Evolutionary conservation across 1,140 invertebrate genomes (phyloP).

Genomic region (Drosophila azteca): DNA sequence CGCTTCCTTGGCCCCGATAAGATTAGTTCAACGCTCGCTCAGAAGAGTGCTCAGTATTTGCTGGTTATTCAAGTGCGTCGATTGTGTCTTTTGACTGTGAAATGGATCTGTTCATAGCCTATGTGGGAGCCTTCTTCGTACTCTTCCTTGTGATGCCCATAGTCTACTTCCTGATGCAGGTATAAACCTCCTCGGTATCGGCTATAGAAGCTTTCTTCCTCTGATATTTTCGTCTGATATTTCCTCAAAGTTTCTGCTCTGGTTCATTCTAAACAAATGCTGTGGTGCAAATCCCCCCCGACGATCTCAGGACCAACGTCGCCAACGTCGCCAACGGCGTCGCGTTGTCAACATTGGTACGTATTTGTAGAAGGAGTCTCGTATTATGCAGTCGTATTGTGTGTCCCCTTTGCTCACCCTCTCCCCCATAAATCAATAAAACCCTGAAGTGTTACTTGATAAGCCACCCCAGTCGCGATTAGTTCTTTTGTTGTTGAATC

Average conservation of each 20-base stretch:
- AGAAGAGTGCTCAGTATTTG: constrained; percentile 30
- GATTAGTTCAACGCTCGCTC: constrained; percentile 21
- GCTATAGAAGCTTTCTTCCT: not conserved
- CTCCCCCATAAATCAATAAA: constrained; percentile 44
- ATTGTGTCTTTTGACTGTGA: constrained; percentile 18
- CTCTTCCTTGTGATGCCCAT: constrained; percentile 62
- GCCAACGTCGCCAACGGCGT: constrained; percentile 6
- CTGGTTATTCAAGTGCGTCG: constrained; percentile 43
- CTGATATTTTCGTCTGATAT: not conserved
- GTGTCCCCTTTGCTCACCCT: too few species aligned
- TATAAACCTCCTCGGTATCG: constrained; percentile 7
- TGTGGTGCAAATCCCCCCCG: constrained; percentile 23
- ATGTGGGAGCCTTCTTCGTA: constrained; percentile 53
- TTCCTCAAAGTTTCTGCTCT: constrained; percentile 51
- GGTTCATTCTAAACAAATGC: constrained; percentile 50
- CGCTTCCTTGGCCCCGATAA: constrained; percentile 29
- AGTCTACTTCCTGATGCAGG: constrained; percentile 59
- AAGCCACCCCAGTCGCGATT: constrained; percentile 32
- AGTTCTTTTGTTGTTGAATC: constrained; percentile 4
- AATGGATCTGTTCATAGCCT: constrained; percentile 57
- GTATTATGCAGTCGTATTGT: constrained; percentile 26
- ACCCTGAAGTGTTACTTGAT: constrained; percentile 51
- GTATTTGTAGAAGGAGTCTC: constrained; percentile 6
- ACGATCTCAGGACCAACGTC: constrained; percentile 3
- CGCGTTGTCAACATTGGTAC: constrained; percentile 26